Percentiles rank a stretch among this genome's conserved stretches.
phyloP scores from a whole-genome alignment of 2,113 vertebrate genomes.

The Camelus bactrianus region DNA sequence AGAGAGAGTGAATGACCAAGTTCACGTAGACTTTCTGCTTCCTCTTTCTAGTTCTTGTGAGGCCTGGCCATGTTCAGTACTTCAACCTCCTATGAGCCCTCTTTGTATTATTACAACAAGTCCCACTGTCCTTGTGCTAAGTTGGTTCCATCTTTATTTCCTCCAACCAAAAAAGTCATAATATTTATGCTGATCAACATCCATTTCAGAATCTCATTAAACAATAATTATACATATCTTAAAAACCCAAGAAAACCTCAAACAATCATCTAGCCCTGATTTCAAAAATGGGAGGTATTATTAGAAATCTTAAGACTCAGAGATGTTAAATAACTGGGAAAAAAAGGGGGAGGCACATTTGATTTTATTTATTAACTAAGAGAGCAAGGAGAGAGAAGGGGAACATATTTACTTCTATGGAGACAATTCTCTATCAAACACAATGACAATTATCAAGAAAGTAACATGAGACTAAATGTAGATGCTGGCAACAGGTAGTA shows the following conservation, averaged over 20 bases:
- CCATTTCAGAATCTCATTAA: constrained; percentile 25
- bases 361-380: not conserved
- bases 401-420: not conserved
- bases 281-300: not conserved
- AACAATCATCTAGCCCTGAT: not conserved
- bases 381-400: not conserved
- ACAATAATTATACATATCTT: not conserved
- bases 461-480: not conserved
- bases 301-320: not conserved
- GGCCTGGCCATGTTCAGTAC: not conserved
- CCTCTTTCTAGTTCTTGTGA: not conserved
- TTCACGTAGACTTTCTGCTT: not conserved
- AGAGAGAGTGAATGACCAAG: not conserved
- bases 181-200: not conserved
- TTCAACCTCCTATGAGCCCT: not conserved
- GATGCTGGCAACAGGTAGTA: not conserved
- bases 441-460: not conserved
- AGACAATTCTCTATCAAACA: not conserved
- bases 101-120: not conserved
- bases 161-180: not conserved
- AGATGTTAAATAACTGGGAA: not conserved
- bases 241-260: not conserved
- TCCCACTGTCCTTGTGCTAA: not conserved
- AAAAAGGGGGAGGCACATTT: not conserved
- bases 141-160: not conserved